phyloP scores from a whole-genome alignment of 2,888 invertebrate genomes.

The Limnephilus auricula region DNA sequence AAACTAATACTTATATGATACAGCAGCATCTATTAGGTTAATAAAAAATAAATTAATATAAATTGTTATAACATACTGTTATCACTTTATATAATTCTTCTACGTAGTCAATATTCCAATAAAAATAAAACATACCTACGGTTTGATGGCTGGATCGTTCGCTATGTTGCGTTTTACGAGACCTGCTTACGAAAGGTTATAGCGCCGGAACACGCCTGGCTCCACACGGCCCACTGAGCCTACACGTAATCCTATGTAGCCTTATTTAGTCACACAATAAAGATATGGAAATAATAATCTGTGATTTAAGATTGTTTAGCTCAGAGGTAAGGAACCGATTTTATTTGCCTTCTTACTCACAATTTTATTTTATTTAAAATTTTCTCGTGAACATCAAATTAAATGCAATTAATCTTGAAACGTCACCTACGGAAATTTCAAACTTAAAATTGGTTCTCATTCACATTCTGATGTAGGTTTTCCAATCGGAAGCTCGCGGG shows the following conservation, averaged over 20 bases:
- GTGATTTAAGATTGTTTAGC: not conserved
- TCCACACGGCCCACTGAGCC: not conserved
- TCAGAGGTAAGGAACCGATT: not conserved
- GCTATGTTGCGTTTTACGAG: constrained; percentile 21
- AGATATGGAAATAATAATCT: constrained; percentile 1
- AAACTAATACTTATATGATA: not conserved
- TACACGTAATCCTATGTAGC: not conserved
- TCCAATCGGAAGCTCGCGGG: no score
- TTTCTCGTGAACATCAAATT: no score
- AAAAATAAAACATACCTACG: constrained; percentile 3
- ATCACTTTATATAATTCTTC: not conserved
- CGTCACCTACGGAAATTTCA: no score
- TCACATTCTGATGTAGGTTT: no score
- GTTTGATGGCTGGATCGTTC: not conserved
- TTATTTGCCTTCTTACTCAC: not conserved
- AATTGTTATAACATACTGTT: not conserved
- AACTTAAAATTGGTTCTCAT: no score
- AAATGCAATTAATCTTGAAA: no score
- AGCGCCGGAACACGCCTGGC: not conserved
- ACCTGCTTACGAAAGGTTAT: not conserved
- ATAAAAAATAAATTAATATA: not conserved
- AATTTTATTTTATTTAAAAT: not conserved
- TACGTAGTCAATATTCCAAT: constrained; percentile 2
- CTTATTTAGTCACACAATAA: constrained; percentile 33
- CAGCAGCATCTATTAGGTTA: not conserved